Base-by-base conservation (phyloP, 2,113 vertebrate species). In the Emydura subglobosa region DNA sequence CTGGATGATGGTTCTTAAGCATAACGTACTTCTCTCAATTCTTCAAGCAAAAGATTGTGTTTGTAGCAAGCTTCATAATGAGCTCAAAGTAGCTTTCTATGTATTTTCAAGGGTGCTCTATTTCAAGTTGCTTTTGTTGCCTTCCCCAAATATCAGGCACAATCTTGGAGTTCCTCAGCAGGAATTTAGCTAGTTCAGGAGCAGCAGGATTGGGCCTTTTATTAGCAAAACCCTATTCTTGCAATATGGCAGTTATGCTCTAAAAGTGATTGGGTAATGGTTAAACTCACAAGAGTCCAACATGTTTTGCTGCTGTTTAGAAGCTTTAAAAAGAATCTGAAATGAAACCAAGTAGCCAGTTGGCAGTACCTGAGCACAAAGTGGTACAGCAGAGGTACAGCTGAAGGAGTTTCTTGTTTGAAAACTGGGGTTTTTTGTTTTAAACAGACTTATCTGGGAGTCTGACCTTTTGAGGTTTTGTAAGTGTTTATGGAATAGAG, bases 1-100 rank as follows among this genome's bases (percentile, higher is more conserved):
- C 83, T 31, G 49, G 91, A 91, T 89, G 5, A 6, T 94, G 82
- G 87, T 97, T 97, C 97, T 93, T 95, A 93, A 97, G 50, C 94
- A 72, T 4, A 55, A 54, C 72, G 68, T 84, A 86, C 25, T 95
- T 76, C 91, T 84, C 80, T 94, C 76, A 88, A 57, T 89, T 50
- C 13, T 91, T 92, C 31, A 90, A 65, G 51, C 68, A 79, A 83
- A 89, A 39, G 82, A 59, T 82, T 94, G 4, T 86, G 47, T 92
- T 85, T 74, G 4, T 44, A 79, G 17, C 57, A 76, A 42, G 9
- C 24, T 94, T 94, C 12, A 12, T 2, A 78, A 50, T 51, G 14
- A 47, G 44, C 59, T 85, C 19, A 81, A 85, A 91, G n/a, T 90
- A 25, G 27, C 50, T 34, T 25, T 96, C 76, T 76, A 22, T 72